A percentile compares a stretch with the other conserved stretches of the same genome.
phyloP scores from a whole-genome alignment of 2,888 invertebrate species.

The Harpagoxenus sublaevis region DNA sequence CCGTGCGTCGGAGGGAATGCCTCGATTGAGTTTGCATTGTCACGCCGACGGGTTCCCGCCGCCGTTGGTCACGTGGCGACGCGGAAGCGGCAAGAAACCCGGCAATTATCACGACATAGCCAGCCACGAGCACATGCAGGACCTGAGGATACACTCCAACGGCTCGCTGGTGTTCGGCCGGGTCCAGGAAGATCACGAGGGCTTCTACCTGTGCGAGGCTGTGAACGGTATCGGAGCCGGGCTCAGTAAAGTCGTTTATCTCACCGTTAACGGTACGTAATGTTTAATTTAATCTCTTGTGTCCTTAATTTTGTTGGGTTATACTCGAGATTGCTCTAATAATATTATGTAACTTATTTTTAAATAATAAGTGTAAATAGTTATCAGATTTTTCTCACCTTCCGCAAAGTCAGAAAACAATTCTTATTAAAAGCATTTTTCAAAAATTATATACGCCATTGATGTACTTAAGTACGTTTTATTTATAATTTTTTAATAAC shows the following conservation, averaged over 20 bases:
- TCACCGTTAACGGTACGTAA: slow-evolving; percentile 94
- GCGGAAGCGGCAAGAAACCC: slow-evolving; percentile 91
- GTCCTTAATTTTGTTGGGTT: background rate
- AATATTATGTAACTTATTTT: background rate
- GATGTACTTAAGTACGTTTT: background rate
- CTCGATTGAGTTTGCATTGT: slow-evolving; percentile 91
- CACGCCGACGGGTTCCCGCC: slow-evolving; percentile 97
- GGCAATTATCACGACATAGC: slow-evolving; percentile 84
- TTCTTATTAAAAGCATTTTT: background rate
- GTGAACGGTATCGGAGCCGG: slow-evolving; percentile 96
- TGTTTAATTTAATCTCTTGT: background rate
- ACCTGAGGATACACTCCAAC: slow-evolving; percentile 89
- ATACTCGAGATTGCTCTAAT: background rate
- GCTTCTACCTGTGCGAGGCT: slow-evolving; percentile 97
- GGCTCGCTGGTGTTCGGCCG: slow-evolving; percentile 94
- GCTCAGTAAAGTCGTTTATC: slow-evolving; percentile 95
- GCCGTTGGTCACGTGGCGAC: slow-evolving; percentile 95
- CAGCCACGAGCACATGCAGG: slow-evolving; percentile 83
- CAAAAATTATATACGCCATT: background rate
- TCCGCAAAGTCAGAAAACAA: background rate
- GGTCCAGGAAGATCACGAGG: slow-evolving; percentile 95
- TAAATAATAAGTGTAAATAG: background rate
- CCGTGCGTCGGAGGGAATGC: slow-evolving; percentile 85
- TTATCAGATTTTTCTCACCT: background rate
- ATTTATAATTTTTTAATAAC: background rate